Base-by-base conservation (phyloP, 2,113 vertebrate genomes). In the Lasiurus cinereus region DNA sequence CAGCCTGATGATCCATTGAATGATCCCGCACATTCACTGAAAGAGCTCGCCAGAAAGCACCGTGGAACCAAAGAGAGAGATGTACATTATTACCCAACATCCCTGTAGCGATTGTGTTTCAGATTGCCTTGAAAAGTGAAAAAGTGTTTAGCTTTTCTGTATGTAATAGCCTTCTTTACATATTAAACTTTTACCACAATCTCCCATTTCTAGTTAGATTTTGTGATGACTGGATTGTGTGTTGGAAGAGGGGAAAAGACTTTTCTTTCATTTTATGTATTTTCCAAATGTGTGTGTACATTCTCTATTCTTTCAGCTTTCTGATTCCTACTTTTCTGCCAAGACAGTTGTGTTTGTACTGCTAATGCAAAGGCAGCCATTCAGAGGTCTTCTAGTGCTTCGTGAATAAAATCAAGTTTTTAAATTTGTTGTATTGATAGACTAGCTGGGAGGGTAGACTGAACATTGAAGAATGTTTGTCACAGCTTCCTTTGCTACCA, bases 301-400 rank as follows among this genome's bases (percentile, higher is more conserved):
- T 50, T 78, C 27, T 83, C 1, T 52, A 0, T 56, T 48, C 29
- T 33, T 54, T 79, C 50, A 21, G 74, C 9, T 67, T 92, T 39
- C 52, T 16, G 0, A 79, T n/a, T 89, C 19, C 22, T 9, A 50
- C 31, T 77, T 56, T 67, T 94, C 64, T 94, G 48, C 93, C 52
- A 70, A n/a, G 11, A 78, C 36, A 21, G 21, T 78, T 39, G 8
- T 29, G 22, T 93, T 84, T 95, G 70, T 97, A 90, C 97, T 97
- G 98, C 96, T 98, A 98, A 98, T 98, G 98, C 98, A 98, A 98
- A 98, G 98, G 98, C 98, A 98, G 97, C 88, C 74, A 39, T 94
- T 97, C 82, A 85, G 91, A 96, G 33, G 64, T 93, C 70, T 33
- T 96, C 67, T n/a, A 43, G 52, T 43, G 70, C 89, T 90, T 96